Conservation (phyloP, 1,140 invertebrate species). For the Drosophila ambigua region DNA sequence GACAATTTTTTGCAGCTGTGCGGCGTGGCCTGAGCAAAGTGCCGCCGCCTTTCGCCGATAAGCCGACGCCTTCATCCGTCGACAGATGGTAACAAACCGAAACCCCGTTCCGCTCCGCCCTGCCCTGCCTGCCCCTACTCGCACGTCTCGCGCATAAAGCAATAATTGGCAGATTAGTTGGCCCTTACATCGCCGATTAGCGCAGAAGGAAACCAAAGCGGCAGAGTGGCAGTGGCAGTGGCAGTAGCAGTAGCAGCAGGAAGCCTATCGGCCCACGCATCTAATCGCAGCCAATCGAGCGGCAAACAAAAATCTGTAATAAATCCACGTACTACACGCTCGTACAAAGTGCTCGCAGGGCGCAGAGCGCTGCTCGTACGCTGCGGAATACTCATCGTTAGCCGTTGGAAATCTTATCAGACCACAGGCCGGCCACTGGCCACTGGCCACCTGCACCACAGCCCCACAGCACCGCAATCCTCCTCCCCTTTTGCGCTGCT, state of each 20-base stretch:
- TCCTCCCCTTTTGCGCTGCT: background rate
- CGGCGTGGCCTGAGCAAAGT: no score
- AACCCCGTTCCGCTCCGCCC: no score
- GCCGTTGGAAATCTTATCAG: conserved; percentile 64
- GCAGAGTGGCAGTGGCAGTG: background rate
- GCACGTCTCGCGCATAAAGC: conserved; percentile 14
- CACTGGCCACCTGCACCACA: background rate
- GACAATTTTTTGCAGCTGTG: no score
- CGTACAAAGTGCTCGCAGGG: background rate
- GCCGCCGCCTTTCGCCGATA: no score
- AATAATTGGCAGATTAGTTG: conserved; percentile 24
- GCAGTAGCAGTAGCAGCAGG: conserved; percentile 8
- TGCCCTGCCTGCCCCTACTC: no score
- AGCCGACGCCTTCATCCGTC: no score
- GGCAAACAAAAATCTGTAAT: conserved; percentile 63
- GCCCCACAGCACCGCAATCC: no score
- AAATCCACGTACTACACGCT: conserved; percentile 31
- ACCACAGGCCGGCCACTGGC: conserved; percentile 2
- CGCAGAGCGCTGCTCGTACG: no score
- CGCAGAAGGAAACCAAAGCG: conserved; percentile 20
- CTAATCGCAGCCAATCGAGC: conserved; percentile 51
- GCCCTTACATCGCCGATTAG: conserved; percentile 41
- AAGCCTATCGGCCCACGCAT: conserved; percentile 48
- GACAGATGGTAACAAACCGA: no score
- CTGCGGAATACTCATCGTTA: background rate